Evolutionary conservation across 2,888 invertebrate species (phyloP).

Genomic region (Pasiphila rectangulata): DNA sequence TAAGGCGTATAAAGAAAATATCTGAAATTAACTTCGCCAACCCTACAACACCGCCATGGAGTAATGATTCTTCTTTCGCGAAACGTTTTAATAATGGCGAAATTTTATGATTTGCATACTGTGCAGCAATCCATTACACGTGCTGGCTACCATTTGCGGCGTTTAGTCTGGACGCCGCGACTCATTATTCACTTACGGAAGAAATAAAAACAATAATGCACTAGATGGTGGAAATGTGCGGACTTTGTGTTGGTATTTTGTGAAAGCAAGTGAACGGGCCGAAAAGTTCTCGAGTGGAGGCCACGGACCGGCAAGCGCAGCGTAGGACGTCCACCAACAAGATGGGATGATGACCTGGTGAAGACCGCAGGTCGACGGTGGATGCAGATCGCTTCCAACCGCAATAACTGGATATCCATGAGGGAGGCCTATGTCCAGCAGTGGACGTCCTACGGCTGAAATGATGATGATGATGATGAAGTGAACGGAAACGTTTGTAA

Average conservation of each 20-base stretch:
- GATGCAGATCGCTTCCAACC: no score
- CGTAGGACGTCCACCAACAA: no score
- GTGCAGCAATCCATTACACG: slow-evolving; percentile 57
- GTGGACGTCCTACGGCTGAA: no score
- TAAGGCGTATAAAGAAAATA: not conserved
- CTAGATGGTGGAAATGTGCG: not conserved
- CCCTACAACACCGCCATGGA: slow-evolving; percentile 47
- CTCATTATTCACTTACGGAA: slow-evolving; percentile 17
- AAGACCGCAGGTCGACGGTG: no score
- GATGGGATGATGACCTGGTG: no score
- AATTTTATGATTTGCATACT: slow-evolving; percentile 66
- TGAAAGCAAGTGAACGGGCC: not conserved
- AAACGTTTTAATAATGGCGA: slow-evolving; percentile 61
- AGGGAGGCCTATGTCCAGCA: no score
- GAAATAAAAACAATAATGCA: slow-evolving; percentile 15
- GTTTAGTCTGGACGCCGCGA: slow-evolving; percentile 17
- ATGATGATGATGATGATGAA: no score
- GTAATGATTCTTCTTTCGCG: slow-evolving; percentile 57
- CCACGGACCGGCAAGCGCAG: no score
- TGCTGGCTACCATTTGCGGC: slow-evolving; percentile 42
- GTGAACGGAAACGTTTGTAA: no score
- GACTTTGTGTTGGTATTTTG: not conserved
- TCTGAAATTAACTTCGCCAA: slow-evolving; percentile 24
- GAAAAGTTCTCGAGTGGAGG: no score
- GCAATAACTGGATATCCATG: no score